phyloP scores from a whole-genome alignment of 2,888 invertebrate genomes.

The Agriopis marginaria region DNA sequence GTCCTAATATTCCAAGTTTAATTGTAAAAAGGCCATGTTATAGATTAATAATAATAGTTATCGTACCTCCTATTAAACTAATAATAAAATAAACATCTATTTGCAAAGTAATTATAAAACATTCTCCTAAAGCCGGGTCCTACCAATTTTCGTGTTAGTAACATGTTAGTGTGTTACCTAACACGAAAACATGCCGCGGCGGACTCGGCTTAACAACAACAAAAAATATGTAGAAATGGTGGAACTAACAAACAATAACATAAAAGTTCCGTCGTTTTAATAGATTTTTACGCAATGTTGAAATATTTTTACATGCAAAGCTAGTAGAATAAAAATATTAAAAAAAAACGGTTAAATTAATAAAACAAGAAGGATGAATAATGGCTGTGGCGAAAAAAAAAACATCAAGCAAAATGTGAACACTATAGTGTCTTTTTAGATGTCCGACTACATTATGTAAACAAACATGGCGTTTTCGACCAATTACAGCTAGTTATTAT shows the following conservation, averaged over 20 bases:
- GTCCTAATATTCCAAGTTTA: slow-evolving; percentile 2
- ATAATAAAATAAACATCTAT: not conserved
- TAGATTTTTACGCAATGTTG: slow-evolving; percentile 5
- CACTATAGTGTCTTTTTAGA: no score
- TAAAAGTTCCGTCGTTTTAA: not conserved
- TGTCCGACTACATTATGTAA: no score
- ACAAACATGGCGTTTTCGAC: no score
- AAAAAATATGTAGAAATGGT: not conserved
- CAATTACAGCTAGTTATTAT: no score
- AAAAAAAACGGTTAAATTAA: no score
- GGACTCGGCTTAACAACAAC: not conserved
- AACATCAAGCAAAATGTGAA: no score
- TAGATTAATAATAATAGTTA: not conserved
- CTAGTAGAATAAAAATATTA: slow-evolving; percentile 6
- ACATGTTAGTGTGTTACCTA: no score
- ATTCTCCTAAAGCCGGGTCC: no score
- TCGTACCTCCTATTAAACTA: not conserved
- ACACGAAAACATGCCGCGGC: no score
- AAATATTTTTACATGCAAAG: slow-evolving; percentile 19
- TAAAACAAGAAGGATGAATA: no score
- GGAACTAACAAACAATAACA: not conserved
- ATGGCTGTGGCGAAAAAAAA: no score
- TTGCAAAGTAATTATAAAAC: not conserved
- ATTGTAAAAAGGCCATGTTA: not conserved
- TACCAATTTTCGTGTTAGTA: no score